A percentile compares a stretch with the other conserved stretches of the same genome.
phyloP scores from a whole-genome alignment of 2,888 invertebrate species.

The Mellilla xanthometata region DNA sequence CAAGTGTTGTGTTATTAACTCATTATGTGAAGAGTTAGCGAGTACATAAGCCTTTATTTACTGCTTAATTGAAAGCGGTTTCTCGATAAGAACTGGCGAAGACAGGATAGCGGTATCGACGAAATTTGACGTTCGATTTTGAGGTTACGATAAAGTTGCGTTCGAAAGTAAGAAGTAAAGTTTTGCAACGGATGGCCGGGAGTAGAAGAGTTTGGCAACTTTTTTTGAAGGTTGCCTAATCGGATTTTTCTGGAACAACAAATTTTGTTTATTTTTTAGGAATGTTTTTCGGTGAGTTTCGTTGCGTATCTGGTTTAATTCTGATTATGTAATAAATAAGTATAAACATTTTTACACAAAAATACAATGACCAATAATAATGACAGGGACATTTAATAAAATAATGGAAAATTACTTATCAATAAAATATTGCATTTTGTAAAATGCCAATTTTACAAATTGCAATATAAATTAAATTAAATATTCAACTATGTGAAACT shows the following conservation, averaged over 20 bases:
- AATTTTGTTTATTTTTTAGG: constrained; percentile 26
- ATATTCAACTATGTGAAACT: too few species aligned
- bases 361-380: too few species aligned
- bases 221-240: constrained; percentile 25
- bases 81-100: constrained; percentile 67
- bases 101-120: constrained; percentile 55
- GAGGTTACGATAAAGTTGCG: constrained; percentile 17
- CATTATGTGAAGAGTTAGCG: constrained; percentile 79
- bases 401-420: too few species aligned
- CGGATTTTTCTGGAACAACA: constrained; percentile 17
- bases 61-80: constrained; percentile 79
- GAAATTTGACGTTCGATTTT: constrained; percentile 23
- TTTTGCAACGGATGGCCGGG: constrained; percentile 13
- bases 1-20: constrained; percentile 76
- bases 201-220: constrained; percentile 19
- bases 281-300: not conserved
- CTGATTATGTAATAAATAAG: too few species aligned
- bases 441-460: too few species aligned
- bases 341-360: too few species aligned
- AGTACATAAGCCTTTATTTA: constrained; percentile 75
- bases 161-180: constrained; percentile 14
- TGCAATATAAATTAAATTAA: too few species aligned
- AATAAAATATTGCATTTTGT: too few species aligned
- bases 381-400: too few species aligned
- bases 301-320: too few species aligned